Evolutionary conservation across 2,113 vertebrate species (phyloP).

Genomic region (Grantiella picta): DNA sequence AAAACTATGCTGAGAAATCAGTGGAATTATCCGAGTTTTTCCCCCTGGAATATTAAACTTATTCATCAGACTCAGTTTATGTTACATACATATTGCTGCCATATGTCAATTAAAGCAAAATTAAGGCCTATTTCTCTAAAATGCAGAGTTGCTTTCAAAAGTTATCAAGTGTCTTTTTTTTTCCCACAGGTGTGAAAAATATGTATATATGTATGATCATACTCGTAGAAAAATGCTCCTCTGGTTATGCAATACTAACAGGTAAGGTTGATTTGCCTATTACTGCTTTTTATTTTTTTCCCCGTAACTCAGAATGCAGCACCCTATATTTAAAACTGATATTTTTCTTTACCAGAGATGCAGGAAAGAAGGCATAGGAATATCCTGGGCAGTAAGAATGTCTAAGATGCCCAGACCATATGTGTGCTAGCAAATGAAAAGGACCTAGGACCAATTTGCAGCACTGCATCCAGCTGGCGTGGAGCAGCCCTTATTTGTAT

Average conservation of each 20-base stretch:
- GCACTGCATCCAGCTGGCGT: background rate
- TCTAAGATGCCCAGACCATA: background rate
- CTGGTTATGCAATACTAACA: background rate
- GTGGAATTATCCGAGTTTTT: background rate
- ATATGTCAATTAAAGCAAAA: background rate
- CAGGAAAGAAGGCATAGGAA: background rate
- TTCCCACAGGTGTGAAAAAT: background rate
- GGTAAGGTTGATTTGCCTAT: background rate
- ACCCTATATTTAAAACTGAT: background rate
- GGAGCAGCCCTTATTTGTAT: background rate
- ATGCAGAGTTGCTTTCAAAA: background rate
- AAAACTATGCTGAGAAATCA: background rate
- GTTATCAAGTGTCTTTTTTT: background rate
- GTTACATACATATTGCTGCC: background rate
- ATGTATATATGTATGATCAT: background rate
- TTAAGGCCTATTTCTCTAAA: background rate
- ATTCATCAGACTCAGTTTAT: background rate
- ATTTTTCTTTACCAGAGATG: background rate
- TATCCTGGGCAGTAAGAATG: background rate
- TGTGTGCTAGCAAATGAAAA: background rate
- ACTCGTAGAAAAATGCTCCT: background rate
- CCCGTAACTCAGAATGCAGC: background rate
- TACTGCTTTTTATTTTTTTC: background rate
- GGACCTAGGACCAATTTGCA: background rate
- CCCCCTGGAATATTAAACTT: background rate